These are phyloP conservation scores for Zaprionus vittiger DNA, from an alignment of 1,140 invertebrate genomes.

Conservation along the genomic window DNA sequence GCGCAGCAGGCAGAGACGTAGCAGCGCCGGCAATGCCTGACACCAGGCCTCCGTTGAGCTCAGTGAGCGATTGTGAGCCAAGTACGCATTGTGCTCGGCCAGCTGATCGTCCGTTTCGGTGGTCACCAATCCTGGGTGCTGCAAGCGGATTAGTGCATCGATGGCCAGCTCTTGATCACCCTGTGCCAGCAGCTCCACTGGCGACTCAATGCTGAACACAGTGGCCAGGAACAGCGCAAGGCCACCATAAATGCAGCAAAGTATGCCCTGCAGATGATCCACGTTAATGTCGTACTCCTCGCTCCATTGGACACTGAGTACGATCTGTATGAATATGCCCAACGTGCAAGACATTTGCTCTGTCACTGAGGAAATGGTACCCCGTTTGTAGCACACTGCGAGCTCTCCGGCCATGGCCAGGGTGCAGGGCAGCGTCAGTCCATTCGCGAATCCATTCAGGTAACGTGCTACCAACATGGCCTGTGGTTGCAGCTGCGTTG, in stretches of 20 bases:
- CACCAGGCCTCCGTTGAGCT: constrained; percentile 17
- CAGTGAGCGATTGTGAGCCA: constrained; percentile 43
- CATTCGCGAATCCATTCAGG: constrained; percentile 67
- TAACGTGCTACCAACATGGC: constrained; percentile 57
- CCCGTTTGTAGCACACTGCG: constrained; percentile 62
- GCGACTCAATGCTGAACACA: constrained; percentile 61
- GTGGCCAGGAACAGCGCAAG: constrained; percentile 50
- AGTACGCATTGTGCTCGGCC: constrained; percentile 63
- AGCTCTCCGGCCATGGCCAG: constrained; percentile 60
- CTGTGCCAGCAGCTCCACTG: constrained; percentile 50
- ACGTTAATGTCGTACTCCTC: constrained; percentile 35
- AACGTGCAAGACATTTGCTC: constrained; percentile 58
- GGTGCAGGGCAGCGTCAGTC: constrained; percentile 52
- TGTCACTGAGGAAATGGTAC: constrained; percentile 41
- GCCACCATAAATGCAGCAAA: constrained; percentile 49
- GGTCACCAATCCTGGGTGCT: constrained; percentile 60
- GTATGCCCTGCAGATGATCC: constrained; percentile 57
- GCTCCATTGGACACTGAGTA: constrained; percentile 48
- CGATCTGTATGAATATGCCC: constrained; percentile 68
- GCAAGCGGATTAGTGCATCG: constrained; percentile 56
- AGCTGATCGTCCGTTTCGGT: constrained; percentile 71
- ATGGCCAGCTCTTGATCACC: constrained; percentile 61
- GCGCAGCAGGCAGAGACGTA: constrained; percentile 62
- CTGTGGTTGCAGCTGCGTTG: constrained; percentile 7
- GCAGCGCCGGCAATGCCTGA: constrained; percentile 54